Conservation (phyloP, 2,113 vertebrate genomes). For the Triplophysa siluroides region DNA sequence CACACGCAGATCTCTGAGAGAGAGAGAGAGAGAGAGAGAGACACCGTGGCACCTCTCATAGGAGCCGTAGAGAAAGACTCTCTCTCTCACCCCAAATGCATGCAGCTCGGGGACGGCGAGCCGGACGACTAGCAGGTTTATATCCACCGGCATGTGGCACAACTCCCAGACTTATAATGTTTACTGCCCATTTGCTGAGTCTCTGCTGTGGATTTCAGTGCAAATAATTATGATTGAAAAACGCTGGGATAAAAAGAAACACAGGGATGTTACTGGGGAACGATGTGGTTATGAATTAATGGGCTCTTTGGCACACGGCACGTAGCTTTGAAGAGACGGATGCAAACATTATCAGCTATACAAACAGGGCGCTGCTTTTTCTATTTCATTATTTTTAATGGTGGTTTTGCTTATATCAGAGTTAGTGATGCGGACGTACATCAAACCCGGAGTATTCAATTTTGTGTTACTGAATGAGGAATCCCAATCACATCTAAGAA, state of each 20-base stretch:
- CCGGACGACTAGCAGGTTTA: conserved; percentile 30
- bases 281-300: conserved; percentile 7
- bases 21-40: neutral
- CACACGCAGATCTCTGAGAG: conserved; percentile 29
- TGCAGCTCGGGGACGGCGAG: conserved; percentile 28
- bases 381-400: no score
- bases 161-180: conserved; percentile 5
- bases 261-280: neutral
- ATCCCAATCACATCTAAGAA: no score
- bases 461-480: no score
- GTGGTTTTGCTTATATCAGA: no score
- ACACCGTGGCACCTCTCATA: conserved; percentile 47
- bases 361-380: neutral
- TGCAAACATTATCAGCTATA: neutral
- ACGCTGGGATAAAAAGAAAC: conserved; percentile 5
- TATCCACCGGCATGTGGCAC: conserved; percentile 35
- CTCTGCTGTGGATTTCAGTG: conserved; percentile 30
- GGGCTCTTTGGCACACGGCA: neutral
- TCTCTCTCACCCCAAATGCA: conserved; percentile 20
- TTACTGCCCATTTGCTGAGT: conserved; percentile 26
- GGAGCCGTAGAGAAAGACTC: conserved; percentile 48
- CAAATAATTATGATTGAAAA: conserved; percentile 25
- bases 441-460: no score
- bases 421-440: no score
- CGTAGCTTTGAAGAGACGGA: neutral